These are phyloP conservation scores for Philereme vetulata DNA, from an alignment of 2,888 invertebrate species.

Conservation along the genomic window DNA sequence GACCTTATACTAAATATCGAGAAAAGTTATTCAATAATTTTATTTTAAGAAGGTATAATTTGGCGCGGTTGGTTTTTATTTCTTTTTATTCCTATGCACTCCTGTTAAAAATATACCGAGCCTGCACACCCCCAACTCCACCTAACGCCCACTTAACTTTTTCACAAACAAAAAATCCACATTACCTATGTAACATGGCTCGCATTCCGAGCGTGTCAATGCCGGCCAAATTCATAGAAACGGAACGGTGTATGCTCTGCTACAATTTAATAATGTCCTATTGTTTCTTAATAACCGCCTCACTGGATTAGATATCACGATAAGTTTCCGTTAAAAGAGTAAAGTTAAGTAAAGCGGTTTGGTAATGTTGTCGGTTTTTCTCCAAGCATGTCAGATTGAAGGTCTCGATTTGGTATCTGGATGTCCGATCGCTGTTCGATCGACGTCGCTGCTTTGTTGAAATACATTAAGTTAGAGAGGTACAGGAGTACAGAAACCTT, in stretches of 20 bases:
- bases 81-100: background rate
- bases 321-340: constrained; percentile 75
- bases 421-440: constrained; percentile 65
- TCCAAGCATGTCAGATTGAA: constrained; percentile 67
- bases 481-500: constrained; percentile 44
- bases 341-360: constrained; percentile 67
- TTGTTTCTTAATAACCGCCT: constrained; percentile 76
- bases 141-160: constrained; percentile 37
- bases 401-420: constrained; percentile 67
- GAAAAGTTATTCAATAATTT: no score
- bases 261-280: constrained; percentile 76
- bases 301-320: constrained; percentile 65
- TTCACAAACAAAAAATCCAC: constrained; percentile 40
- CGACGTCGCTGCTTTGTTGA: constrained; percentile 44
- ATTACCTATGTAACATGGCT: constrained; percentile 38
- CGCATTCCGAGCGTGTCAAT: constrained; percentile 37
- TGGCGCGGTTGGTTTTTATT: no score
- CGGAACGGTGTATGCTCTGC: constrained; percentile 70
- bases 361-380: constrained; percentile 61
- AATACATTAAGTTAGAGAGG: constrained; percentile 4
- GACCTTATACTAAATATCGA: no score
- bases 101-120: background rate
- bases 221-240: constrained; percentile 55
- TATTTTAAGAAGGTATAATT: no score
- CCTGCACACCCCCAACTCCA: constrained; percentile 7